A percentile compares a stretch with the other conserved stretches of the same genome.
These are phyloP conservation scores for Eudyptes chrysolophus DNA, from an alignment of 2,113 vertebrate genomes.

Conservation along the genomic window DNA sequence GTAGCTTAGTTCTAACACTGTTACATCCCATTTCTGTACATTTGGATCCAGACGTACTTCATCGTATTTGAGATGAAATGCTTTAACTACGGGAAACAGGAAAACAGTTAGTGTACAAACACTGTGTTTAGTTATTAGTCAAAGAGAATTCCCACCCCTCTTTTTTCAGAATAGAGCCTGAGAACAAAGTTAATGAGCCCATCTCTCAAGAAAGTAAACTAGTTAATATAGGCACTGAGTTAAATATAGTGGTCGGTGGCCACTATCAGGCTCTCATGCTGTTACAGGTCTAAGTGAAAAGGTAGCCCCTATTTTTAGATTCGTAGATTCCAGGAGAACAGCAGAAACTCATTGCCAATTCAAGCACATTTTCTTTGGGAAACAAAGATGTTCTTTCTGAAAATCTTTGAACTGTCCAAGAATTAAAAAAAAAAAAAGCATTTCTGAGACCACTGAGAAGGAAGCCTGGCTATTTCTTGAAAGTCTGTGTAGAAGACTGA, in stretches of 20 bases:
- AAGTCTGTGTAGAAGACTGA: background rate
- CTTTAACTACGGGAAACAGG: slow-evolving; percentile 84
- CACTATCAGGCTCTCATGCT: background rate
- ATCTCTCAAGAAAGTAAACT: background rate
- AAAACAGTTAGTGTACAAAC: background rate
- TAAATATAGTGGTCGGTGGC: background rate
- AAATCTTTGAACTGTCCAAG: background rate
- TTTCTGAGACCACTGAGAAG: background rate
- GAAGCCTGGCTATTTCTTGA: background rate
- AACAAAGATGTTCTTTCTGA: background rate
- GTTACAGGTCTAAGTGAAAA: background rate
- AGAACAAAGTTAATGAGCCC: background rate
- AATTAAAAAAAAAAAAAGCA: background rate
- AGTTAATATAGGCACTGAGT: background rate
- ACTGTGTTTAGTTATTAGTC: background rate
- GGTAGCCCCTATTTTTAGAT: background rate
- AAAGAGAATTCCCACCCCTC: background rate
- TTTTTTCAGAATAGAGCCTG: background rate
- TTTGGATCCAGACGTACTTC: slow-evolving; percentile 95
- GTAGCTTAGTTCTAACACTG: slow-evolving; percentile 95
- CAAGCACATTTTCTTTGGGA: background rate
- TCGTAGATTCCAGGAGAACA: background rate
- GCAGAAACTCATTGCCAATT: background rate
- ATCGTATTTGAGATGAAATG: slow-evolving; percentile 97
- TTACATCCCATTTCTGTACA: slow-evolving; percentile 98